Percentiles rank a stretch among this genome's conserved stretches.
Evolutionary conservation across 1,140 invertebrate species (phyloP).

Genomic region (Brachionus rubens): DNA sequence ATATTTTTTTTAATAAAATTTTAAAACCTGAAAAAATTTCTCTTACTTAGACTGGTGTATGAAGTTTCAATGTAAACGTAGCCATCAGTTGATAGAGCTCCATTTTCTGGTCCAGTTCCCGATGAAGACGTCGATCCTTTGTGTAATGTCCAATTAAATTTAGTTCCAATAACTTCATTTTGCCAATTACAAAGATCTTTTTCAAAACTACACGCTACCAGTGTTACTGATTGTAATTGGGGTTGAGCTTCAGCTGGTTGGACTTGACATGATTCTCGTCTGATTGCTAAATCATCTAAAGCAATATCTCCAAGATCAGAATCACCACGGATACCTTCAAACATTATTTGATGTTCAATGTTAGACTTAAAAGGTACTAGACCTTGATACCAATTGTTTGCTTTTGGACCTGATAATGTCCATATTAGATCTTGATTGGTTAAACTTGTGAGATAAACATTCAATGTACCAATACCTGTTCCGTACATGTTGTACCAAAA

Average conservation of each 20-base stretch:
- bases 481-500: constrained; percentile 49
- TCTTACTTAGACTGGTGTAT: constrained; percentile 31
- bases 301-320: constrained; percentile 70
- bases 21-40: neutral
- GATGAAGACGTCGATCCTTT: neutral
- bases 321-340: constrained; percentile 66
- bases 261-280: constrained; percentile 8
- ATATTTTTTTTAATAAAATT: neutral
- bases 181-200: constrained; percentile 1
- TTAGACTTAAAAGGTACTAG: constrained; percentile 24
- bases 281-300: constrained; percentile 28
- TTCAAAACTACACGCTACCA: constrained; percentile 68
- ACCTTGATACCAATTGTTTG: constrained; percentile 21
- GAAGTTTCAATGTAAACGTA: constrained; percentile 52
- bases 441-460: constrained; percentile 29
- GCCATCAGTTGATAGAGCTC: constrained; percentile 45
- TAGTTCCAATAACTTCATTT: neutral
- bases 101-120: constrained; percentile 1
- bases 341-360: constrained; percentile 48
- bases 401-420: constrained; percentile 7
- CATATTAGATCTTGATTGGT: constrained; percentile 13
- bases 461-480: constrained; percentile 46
- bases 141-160: constrained; percentile 45
- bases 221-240: constrained; percentile 13
- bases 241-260: constrained; percentile 19